These are phyloP conservation scores for Sitophilus oryzae DNA, from an alignment of 1,140 invertebrate species.

Conservation along the genomic window DNA sequence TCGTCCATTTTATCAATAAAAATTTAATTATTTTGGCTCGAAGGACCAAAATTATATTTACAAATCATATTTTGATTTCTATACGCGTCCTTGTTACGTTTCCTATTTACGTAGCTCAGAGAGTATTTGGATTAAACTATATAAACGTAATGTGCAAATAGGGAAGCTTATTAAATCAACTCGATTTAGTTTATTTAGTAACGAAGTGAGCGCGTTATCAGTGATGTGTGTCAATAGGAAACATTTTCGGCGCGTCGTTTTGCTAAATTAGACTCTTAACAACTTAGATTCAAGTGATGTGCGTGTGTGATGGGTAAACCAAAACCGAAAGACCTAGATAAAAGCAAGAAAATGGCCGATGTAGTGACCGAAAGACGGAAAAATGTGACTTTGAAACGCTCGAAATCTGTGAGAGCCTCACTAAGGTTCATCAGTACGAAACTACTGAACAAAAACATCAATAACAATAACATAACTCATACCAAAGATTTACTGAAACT, in stretches of 20 bases:
- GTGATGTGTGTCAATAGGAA: too few species aligned
- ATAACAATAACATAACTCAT: constrained; percentile 35
- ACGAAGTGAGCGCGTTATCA: too few species aligned
- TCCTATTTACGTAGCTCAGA: too few species aligned
- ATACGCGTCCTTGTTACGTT: too few species aligned
- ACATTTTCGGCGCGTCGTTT: too few species aligned
- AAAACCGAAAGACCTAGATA: not conserved
- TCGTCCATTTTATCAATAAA: not conserved
- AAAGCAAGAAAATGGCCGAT: constrained; percentile 31
- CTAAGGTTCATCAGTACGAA: constrained; percentile 57
- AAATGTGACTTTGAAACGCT: constrained; percentile 44
- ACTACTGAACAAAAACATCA: constrained; percentile 46
- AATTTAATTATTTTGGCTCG: not conserved
- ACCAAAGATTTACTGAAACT: constrained; percentile 20
- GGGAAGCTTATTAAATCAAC: too few species aligned
- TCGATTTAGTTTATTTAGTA: too few species aligned
- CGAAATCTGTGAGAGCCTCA: constrained; percentile 66
- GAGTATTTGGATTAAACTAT: too few species aligned
- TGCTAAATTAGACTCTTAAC: too few species aligned
- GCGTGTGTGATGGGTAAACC: constrained; percentile 30
- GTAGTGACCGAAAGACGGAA: constrained; percentile 31
- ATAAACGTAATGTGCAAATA: too few species aligned
- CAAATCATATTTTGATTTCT: not conserved
- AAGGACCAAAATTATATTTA: not conserved
- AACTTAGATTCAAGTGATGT: too few species aligned